phyloP scores from a whole-genome alignment of 2,113 vertebrate genomes.

The Otolemur garnettii region DNA sequence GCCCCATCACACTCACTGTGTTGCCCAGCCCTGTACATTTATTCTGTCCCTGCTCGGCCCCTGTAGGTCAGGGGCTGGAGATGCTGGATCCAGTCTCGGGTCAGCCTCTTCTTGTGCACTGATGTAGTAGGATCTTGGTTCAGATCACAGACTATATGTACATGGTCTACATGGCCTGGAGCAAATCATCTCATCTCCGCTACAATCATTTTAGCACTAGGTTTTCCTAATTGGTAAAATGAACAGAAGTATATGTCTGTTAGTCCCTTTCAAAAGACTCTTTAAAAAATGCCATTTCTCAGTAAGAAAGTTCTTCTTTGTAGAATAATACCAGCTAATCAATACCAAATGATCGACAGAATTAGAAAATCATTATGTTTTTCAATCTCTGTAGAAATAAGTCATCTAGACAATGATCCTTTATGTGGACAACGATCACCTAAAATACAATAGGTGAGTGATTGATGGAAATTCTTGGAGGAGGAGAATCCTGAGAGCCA shows the following conservation, averaged over 20 bases:
- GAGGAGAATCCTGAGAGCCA: not conserved
- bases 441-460: not conserved
- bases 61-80: not conserved
- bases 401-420: not conserved
- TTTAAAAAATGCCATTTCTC: not conserved
- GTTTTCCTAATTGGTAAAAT: not conserved
- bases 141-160: not conserved
- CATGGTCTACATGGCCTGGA: not conserved
- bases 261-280: not conserved
- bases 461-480: not conserved
- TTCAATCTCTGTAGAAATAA: conserved; percentile 8
- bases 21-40: not conserved
- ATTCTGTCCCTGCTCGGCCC: not conserved
- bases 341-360: not conserved
- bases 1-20: accelerated
- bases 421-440: not conserved
- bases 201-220: not conserved
- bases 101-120: not conserved
- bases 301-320: not conserved
- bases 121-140: not conserved
- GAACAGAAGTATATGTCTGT: not conserved
- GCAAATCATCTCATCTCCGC: not conserved
- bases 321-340: not conserved
- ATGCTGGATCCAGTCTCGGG: not conserved
- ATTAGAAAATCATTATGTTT: conserved; percentile 28